Percentiles rank a stretch among this genome's conserved stretches.
These are phyloP conservation scores for Istiophorus platypterus DNA, from an alignment of 2,113 vertebrate genomes.

Conservation along the genomic window DNA sequence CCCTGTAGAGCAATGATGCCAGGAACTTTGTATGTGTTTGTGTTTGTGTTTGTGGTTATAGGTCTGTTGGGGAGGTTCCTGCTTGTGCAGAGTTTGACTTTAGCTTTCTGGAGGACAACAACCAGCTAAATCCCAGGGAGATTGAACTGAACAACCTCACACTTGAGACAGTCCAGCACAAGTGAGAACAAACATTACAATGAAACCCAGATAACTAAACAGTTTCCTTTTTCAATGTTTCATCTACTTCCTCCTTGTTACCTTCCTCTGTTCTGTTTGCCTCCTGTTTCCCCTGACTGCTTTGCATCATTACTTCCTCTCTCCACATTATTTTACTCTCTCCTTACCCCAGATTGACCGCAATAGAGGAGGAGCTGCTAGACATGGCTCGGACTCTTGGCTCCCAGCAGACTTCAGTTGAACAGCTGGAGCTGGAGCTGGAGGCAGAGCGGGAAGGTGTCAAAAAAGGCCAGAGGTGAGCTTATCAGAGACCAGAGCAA, in stretches of 20 bases:
- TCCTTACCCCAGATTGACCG: slow-evolving; percentile 78
- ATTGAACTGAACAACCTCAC: slow-evolving; percentile 95
- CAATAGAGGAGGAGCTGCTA: slow-evolving; percentile 89
- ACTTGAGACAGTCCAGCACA: slow-evolving; percentile 91
- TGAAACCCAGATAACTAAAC: background rate
- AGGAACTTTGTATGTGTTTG: slow-evolving; percentile 26
- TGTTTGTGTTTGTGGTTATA: slow-evolving; percentile 66
- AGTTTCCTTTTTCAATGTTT: slow-evolving; percentile 19
- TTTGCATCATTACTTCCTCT: slow-evolving; percentile 15
- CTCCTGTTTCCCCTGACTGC: background rate
- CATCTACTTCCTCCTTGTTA: slow-evolving; percentile 26
- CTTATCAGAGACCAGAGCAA: background rate
- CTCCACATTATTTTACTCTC: background rate
- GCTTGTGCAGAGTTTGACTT: slow-evolving; percentile 88
- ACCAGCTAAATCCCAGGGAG: slow-evolving; percentile 84
- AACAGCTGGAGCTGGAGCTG: slow-evolving; percentile 88
- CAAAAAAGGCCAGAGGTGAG: slow-evolving; percentile 83
- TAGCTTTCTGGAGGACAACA: slow-evolving; percentile 89
- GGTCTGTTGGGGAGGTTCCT: slow-evolving; percentile 85
- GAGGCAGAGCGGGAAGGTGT: slow-evolving; percentile 75
- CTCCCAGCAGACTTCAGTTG: slow-evolving; percentile 82
- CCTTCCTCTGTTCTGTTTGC: background rate
- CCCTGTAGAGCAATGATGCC: background rate
- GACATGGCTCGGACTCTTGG: slow-evolving; percentile 69
- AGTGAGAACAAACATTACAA: slow-evolving; percentile 78